Base-by-base conservation (phyloP, 2,113 vertebrate species). In the Gracilinanus agilis region DNA sequence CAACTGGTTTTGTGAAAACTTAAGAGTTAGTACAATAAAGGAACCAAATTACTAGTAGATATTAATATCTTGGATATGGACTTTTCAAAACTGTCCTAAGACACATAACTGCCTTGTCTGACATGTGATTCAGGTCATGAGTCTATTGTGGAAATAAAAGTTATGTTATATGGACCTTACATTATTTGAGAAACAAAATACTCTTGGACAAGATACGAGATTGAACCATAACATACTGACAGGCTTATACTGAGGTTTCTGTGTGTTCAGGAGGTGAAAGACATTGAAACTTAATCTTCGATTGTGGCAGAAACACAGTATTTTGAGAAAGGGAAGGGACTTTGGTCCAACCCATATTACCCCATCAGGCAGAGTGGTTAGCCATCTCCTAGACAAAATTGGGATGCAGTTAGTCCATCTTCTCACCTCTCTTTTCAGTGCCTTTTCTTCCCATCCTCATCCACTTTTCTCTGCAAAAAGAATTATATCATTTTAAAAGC, bases 401-500 rank as follows among this genome's bases (percentile, higher is more conserved):
- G 67, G 67, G 67, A 83, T 83, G 34, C 67, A 83, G n/a, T 34
- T 40, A 83, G 19, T 40, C n/a, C 40, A 83, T 83, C 67, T 83
- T 83, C 67, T 40, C 19, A 40, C 67, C n/a, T 83, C 6, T 11
- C 4, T n/a, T 83, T 83, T 83, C n/a, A 40, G n/a, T 83, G 34
- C 67, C 67, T 19, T 83, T 83, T 34, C n/a, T 40, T 40, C 67
- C 67, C n/a, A 83, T 83, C 34, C 67, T 23, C 19, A 40, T 83
- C n/a, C 19, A 40, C n/a, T 83, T 83, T 83, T 83, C 19, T 83
- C n/a, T 83, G 16, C n/a, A 83, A 83, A n/a, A 83, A 83, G 6
- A 83, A 83, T 83, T 83, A 83, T 83, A 83, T 83, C 34, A 83
- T 83, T 83, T 83, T 83, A 40, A 83, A 49, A 83, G n/a, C n/a